Percentiles rank a stretch among this genome's conserved stretches.
These are phyloP conservation scores for Catharus minimus DNA, from an alignment of 2,113 vertebrate species.

Conservation along the genomic window DNA sequence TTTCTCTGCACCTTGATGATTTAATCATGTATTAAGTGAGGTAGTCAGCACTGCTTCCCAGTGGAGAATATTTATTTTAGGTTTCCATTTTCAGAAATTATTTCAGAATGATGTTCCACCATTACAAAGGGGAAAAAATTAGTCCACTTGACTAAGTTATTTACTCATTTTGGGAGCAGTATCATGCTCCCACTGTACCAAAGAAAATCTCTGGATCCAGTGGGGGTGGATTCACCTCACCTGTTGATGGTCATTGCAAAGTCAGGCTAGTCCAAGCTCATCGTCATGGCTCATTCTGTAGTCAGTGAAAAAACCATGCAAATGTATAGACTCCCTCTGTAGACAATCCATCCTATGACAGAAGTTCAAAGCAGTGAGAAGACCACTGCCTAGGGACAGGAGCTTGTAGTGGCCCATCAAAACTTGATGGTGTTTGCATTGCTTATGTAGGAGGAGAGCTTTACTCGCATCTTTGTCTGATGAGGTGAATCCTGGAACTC, in stretches of 20 bases:
- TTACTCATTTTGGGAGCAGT: neutral
- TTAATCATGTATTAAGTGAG: neutral
- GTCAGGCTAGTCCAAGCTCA: neutral
- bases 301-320: neutral
- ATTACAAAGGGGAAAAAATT: neutral
- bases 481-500: neutral
- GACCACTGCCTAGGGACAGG: neutral
- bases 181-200: neutral
- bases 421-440: neutral
- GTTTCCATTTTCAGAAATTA: neutral
- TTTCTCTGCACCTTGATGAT: neutral
- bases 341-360: accelerated
- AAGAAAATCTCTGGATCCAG: neutral
- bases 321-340: neutral
- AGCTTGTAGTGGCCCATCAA: neutral
- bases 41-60: neutral
- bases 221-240: neutral
- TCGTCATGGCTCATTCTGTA: neutral
- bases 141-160: neutral
- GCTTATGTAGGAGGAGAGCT: neutral
- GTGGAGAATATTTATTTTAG: neutral
- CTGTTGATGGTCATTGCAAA: neutral
- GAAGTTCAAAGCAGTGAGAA: neutral
- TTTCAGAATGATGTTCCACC: neutral
- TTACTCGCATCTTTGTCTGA: neutral